Base-by-base conservation (phyloP, 2,113 vertebrate species). In the Syngnathus scovelli region DNA sequence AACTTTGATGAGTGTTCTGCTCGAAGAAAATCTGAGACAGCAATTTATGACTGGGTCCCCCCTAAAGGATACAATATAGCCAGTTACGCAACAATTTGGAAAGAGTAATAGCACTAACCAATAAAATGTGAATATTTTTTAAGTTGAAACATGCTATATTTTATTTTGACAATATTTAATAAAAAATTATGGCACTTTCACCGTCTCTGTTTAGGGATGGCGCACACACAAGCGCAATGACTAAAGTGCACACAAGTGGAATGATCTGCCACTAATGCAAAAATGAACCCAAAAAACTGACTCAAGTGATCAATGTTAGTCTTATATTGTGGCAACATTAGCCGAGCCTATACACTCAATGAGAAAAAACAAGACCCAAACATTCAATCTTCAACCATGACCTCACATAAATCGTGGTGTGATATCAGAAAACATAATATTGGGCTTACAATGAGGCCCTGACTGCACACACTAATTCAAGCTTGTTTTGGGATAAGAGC, bases 401-500 rank as follows among this genome's bases (percentile, higher is more conserved):
- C 41, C 21, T n/a, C 13, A 43, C 51, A 49, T 49, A 61, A 49
- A 74, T 19, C 19, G 13, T 23, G 18, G 65, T 7, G 6, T 48
- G 18, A 61, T 69, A 69, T 61, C 67, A 75, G 62, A 55, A 61
- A 69, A 48, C 56, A 15, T 66, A 63, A 54, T 66, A 69, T 21
- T 65, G 6, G 13, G 51, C 5, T 37, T 64, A 46, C 37, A 33
- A 39, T 41, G 46, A 27, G 62, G 39, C 11, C 33, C 23, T 33
- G 2, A 48, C 36, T n/a, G 27, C 27, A 65, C 23, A 12, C 33
- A 65, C 18, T 27, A 65, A 49, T 51, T 49, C 27, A 51, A 21
- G 27, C 63, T 18, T 55, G 36, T 43, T 67, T 56, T 7, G 1
- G 56, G 52, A 43, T 55, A 44, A 56, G 38, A 21, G 12, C 15